Base-by-base conservation (phyloP, 1,140 invertebrate genomes). In the Pseudomyrmex flavicornis region DNA sequence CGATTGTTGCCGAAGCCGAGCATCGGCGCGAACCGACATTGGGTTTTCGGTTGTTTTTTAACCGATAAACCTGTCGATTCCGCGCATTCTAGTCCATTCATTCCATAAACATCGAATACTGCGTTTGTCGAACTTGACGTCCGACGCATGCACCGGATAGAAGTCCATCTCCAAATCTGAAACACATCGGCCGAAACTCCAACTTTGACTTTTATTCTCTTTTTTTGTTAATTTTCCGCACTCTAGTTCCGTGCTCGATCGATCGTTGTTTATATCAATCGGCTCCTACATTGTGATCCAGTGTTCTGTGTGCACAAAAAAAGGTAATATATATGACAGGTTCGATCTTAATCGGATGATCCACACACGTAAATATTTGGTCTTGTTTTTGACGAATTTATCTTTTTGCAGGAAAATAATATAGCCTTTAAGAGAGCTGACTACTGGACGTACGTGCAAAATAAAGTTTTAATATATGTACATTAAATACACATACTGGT, bases 21-120 rank as follows among this genome's bases (percentile, higher is more conserved):
- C 44, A 46, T 48, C 15, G 54, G 54, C 66, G 46, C 76, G 48
- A 72, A 48, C 66, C 52, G 15, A 26, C 59, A 56, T 80, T 80
- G 68, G 76, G 70, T 72, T 80, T 70, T 50, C 12, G n/a, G 44
- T 70, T 48, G 76, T 80, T 80, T 80, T 35, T 80, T 70, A 70
- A 70, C 20, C 76, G 66, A 70, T 80, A 72, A 80, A 80, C 66
- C 76, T 70, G 76, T 80, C 66, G 52, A 50, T 56, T 70, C 22
- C 44, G 76, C 54, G 56, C 44, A 44, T 35, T 35, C 7, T 48
- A 58, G 56, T 72, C 35, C 76, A 80, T 70, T 70, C 66, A 80
- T 80, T 80, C 54, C 68, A 56, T 80, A 80, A 80, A 80, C 76
- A 72, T 80, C 66, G 50, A 80, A 80, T 80, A 80, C 72, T 61